Evolutionary conservation across 2,113 vertebrate species (phyloP), one percentile per base, ranked within the genome.

Genomic region (Callopanchax toddi): DNA sequence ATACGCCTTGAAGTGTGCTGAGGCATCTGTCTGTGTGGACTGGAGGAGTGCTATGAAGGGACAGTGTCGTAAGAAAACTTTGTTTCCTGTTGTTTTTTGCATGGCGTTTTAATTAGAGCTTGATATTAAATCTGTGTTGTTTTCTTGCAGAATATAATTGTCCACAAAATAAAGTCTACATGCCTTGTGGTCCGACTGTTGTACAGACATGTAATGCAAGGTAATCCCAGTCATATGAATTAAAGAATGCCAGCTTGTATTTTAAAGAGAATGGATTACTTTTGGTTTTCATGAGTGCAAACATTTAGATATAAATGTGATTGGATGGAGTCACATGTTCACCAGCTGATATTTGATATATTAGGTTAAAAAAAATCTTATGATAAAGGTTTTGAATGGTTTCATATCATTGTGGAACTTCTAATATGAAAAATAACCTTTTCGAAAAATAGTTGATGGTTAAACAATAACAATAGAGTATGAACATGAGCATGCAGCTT

Each of bases 11-110:
- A 65, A 86, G 45, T 99, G 97, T 46, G 87, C 88, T 4, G 4
- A 76, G 3, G 44, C 57, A 2, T 91, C 86, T 13, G 2, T 94
- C n/a, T 99, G 96, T 78, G 34, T 95, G 11, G 76, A 91, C 71
- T 99, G 97, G 97, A 94, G 97, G 72, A 37, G 34, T 11, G 57
- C 37, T 17, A 93, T 93, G 26, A 86, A 93, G 0, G 84, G 87
- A 40, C 34, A 32, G 1, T 98, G 97, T 50, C 0, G 96, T 99
- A 93, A 90, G 93, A 92, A 39, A 0, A 20, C 11, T 56, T 63
- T 36, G 23, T 1, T 26, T 60, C 9, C 18, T 49, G 1, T 26
- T 36, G 2, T 17, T 16, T 42, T 39, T 1, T 16, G 17, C 6
- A 9, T 17, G 2, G 3, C 6, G 7, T 56, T 62, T 32, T 15